A percentile compares a stretch with the other conserved stretches of the same genome.
phyloP scores from a whole-genome alignment of 1,140 invertebrate genomes.

The Ectropis grisescens region DNA sequence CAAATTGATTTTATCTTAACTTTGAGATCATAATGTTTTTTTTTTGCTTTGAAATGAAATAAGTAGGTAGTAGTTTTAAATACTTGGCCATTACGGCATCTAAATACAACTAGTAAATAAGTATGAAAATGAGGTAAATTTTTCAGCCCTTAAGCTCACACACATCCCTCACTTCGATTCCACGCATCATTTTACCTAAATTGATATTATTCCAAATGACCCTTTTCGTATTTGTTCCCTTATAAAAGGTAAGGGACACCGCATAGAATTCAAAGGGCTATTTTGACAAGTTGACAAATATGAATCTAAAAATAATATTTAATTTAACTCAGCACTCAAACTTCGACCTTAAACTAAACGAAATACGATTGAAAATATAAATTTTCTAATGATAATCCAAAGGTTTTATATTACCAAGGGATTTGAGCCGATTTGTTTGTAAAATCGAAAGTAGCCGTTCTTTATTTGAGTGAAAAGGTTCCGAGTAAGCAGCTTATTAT shows the following conservation, averaged over 20 bases:
- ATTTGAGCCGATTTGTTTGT: constrained; percentile 47
- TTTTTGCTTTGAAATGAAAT: too few species aligned
- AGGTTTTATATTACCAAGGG: constrained; percentile 44
- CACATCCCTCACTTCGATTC: too few species aligned
- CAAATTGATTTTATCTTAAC: too few species aligned
- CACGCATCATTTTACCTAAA: constrained; percentile 31
- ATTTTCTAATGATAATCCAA: constrained; percentile 9
- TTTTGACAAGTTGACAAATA: constrained; percentile 58
- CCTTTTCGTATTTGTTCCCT: constrained; percentile 23
- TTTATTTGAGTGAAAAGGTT: constrained; percentile 27
- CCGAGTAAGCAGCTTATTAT: too few species aligned
- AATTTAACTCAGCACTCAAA: constrained; percentile 3
- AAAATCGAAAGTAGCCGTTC: constrained; percentile 34
- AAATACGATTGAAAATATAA: constrained; percentile 2
- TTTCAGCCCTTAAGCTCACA: too few species aligned
- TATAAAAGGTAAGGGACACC: constrained; percentile 37
- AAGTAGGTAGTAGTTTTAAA: too few species aligned
- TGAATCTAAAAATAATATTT: constrained; percentile 38
- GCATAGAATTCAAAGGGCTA: constrained; percentile 54
- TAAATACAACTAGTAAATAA: too few species aligned
- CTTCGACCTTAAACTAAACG: constrained; percentile 2
- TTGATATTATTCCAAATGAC: constrained; percentile 20
- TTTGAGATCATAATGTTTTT: too few species aligned
- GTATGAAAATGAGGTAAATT: too few species aligned
- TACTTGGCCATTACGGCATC: too few species aligned